Base-by-base conservation (phyloP, 1,140 invertebrate genomes). In the Brachionus paranguensis region DNA sequence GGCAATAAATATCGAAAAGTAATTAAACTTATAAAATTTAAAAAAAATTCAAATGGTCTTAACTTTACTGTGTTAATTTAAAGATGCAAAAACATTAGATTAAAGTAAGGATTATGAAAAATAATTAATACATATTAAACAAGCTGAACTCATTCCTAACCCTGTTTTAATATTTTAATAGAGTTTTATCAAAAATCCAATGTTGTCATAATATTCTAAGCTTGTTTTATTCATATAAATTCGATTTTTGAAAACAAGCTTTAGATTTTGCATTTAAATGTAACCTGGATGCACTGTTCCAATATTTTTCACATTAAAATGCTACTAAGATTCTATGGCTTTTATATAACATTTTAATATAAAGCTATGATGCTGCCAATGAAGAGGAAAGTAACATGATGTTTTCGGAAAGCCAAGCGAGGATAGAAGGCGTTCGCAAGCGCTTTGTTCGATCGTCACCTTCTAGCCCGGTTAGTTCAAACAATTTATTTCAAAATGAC, bases 1-100 rank as follows among this genome's bases (percentile, higher is more conserved):
- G 65, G 47, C 47, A 60, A 64, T 81, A 12, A 81, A 81, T 64
- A 81, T 81, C 60, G 78, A 81, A 81, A 81, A 81, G 78, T 81
- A 81, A 81, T 43, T 43, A 79, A 17, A 29, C n/a, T n/a, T 14
- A 3, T 27, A 20, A 55, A 78, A 12, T 47, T 47, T 0, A 17
- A 64, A 55, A n/a, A 14, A 60, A 81, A 64, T 17, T 81, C 43
- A 17, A 45, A 14, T 81, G 17, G 12, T 27, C 45, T 47, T 47
- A 47, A 47, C 12, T 55, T 47, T 27, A 78, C 14, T 55, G 14
- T 55, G 43, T 45, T 78, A 41, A 64, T 53, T 29, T 17, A 60
- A 64, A 81, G 78, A 64, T 81, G 78, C 53, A 81, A 81, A 64
- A 64, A 64, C 33, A 60, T 60, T 27, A 37, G 53, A 68, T 81